Evolutionary conservation across 2,888 invertebrate species (phyloP), one percentile per base, ranked within the genome.

Genomic region (Lysandra bellargus): DNA sequence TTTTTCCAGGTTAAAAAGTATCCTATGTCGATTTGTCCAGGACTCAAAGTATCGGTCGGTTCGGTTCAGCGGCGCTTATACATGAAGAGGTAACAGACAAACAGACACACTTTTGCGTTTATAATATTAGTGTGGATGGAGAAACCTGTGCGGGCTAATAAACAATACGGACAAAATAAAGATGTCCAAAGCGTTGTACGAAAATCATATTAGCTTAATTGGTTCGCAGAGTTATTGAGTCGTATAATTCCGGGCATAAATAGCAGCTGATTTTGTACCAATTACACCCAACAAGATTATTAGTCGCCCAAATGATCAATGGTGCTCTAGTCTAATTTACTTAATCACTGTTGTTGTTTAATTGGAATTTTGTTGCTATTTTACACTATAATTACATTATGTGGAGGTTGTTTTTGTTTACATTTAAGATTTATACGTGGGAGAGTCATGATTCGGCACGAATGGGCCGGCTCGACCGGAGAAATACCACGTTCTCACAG

Each of bases 261-360:
- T 86, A 86, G 85, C 85, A 85, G 85, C 86, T 87, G 87, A 88
- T 89, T 88, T 87, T 83, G 85, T 86, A 86, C 84, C 85, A 88
- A 89, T 89, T 88, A 87, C 86, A 85, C 84, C 84, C 81, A 83
- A 83, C 80, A 81, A 83, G 84, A 83, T 84, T 83, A 84, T 85
- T 84, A 83, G 81, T 81, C 80, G 78, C 81, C 78, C 82, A 83
- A 80, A 84, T 86, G 86, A 85, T 85, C 85, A 84, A 85, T 83
- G 84, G 83, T 83, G 79, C 79, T 82, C 80, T 73, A 81, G 79
- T 78, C 80, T 78, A 84, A 85, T 84, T 86, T 83, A 83, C 83
- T 84, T 85, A 83, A 84, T 86, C 83, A 83, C 83, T 83, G 82
- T 82, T 80, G 57, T 80, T 74, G 7, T 37, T 33, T 64, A 75